Percentiles rank a stretch among this genome's conserved stretches.
Evolutionary conservation across 1,140 invertebrate species (phyloP).

Genomic region (Zaprionus tsacasi): DNA sequence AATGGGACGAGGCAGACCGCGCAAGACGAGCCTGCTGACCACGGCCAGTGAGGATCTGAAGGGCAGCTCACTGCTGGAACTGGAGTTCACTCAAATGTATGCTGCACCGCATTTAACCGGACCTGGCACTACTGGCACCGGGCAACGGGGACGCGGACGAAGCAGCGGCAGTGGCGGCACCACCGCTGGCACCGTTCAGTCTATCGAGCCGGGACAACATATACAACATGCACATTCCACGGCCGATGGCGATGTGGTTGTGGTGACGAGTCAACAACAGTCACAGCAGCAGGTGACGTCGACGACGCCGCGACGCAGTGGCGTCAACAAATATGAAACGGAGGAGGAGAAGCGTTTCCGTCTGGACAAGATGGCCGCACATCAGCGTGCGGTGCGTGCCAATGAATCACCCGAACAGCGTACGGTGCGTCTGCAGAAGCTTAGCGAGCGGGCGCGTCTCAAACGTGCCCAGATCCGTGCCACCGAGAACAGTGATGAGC

Average conservation of each 20-base stretch:
- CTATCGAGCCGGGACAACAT: slow-evolving; percentile 48
- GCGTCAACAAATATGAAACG: slow-evolving; percentile 75
- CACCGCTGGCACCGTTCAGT: slow-evolving; percentile 22
- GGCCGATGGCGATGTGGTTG: slow-evolving; percentile 55
- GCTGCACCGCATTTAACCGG: slow-evolving; percentile 56
- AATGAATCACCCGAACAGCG: slow-evolving; percentile 86
- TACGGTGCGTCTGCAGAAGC: slow-evolving; percentile 81
- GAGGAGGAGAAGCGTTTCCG: slow-evolving; percentile 79
- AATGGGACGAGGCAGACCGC: slow-evolving; percentile 74
- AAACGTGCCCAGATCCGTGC: slow-evolving; percentile 78
- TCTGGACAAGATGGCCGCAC: slow-evolving; percentile 83
- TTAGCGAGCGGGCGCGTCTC: slow-evolving; percentile 77
- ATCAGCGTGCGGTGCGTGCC: slow-evolving; percentile 83
- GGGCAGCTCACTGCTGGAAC: slow-evolving; percentile 73
- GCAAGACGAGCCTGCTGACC: slow-evolving; percentile 57
- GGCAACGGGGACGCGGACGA: slow-evolving; percentile 29
- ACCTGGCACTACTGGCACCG: neutral
- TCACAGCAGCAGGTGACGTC: slow-evolving; percentile 13
- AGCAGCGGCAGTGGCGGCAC: slow-evolving; percentile 27
- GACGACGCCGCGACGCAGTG: slow-evolving; percentile 59
- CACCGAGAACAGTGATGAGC: slow-evolving; percentile 76
- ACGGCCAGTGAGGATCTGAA: slow-evolving; percentile 62
- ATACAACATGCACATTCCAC: slow-evolving; percentile 74
- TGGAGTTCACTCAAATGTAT: slow-evolving; percentile 81
- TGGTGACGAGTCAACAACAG: neutral